phyloP scores from a whole-genome alignment of 1,140 invertebrate genomes.

The Brachionus koreanus region DNA sequence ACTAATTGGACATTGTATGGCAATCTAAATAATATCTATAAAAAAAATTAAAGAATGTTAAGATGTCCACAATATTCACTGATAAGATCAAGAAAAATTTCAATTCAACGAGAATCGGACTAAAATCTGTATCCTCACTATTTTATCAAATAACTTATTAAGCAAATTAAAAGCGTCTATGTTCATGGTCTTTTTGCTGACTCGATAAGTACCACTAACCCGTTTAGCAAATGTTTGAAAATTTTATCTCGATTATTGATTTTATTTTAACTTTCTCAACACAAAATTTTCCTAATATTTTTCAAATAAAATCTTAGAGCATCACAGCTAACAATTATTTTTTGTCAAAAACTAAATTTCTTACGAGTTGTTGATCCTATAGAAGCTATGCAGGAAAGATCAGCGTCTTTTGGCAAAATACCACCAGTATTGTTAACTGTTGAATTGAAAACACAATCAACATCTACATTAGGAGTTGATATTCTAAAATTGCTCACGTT shows the following conservation, averaged over 20 bases:
- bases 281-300: conserved; percentile 1
- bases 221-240: neutral
- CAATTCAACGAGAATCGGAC: neutral
- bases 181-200: neutral
- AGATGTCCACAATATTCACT: neutral
- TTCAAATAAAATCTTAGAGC: neutral
- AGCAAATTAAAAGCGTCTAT: neutral
- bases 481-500: conserved; percentile 12
- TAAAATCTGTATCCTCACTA: neutral
- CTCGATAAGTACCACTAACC: neutral
- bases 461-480: neutral
- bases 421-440: conserved; percentile 4
- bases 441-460: conserved; percentile 26
- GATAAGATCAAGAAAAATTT: neutral
- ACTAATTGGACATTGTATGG: no score
- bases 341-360: neutral
- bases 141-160: neutral
- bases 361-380: neutral
- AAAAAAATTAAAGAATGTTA: no score
- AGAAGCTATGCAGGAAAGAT: conserved; percentile 15
- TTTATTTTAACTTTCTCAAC: neutral
- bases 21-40: no score
- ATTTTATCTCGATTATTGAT: neutral
- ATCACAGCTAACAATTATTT: neutral
- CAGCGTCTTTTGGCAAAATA: conserved; percentile 7